Base-by-base conservation (phyloP, 2,113 vertebrate species). In the Australoheros scitulus region DNA sequence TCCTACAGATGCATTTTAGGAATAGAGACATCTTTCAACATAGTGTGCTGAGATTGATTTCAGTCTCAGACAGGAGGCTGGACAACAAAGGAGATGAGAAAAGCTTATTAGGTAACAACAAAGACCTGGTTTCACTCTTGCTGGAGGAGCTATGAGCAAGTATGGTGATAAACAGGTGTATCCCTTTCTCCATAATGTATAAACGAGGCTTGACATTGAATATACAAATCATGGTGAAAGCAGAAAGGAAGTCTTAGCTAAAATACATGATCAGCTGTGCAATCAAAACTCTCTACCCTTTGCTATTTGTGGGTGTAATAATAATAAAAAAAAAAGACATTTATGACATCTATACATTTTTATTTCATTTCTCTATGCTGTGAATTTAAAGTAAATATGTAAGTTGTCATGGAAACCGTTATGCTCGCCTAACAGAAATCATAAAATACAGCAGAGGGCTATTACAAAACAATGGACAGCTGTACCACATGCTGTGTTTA, bases 101-200 rank as follows among this genome's bases (percentile, higher is more conserved):
- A 29, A 50, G 24, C 1, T 0, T 18, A 70, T 32, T 52, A 52
- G 4, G 15, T 70, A 18, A 52, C 3, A 70, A 50, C 65, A 70
- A 50, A 70, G 43, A 20, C 43, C 24, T 1, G 2, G 9, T 50
- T 70, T 41, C 64, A 70, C 14, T 70, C 64, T 70, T 50, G 64
- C 41, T 68, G 41, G 64, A 0, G 5, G 41, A 68, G 22, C 41
- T 70, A 29, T 29, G 24, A 70, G 64, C 15, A 50, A 17, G 64
- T 5, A 20, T 70, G 41, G 64, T 29, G 24, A 17, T 50, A 5
- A 47, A 20, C 64, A 70, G 43, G 41, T 50, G 15, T 47, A 70
- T 29, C 0, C 15, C 41, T 50, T 68, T 70, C 50, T 15, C 41
- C 2, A 0, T 17, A 20, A 70, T 0, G 5, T 18, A 70, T 0